Evolutionary conservation across 2,113 vertebrate species (phyloP).

Genomic region (Grammomys surdaster): DNA sequence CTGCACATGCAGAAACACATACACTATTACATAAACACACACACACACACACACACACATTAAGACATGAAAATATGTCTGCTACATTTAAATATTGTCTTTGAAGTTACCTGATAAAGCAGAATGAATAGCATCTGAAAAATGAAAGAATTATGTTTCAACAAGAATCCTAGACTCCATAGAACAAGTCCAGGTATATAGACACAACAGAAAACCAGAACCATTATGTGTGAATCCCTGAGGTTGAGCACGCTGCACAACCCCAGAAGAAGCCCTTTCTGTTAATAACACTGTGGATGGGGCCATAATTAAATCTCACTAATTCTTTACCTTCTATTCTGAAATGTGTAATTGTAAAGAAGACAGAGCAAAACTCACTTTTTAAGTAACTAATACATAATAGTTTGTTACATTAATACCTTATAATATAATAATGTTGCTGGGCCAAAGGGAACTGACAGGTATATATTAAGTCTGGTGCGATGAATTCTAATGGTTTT

Average conservation of each 20-base stretch:
- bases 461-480: not conserved
- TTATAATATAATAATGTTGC: not conserved
- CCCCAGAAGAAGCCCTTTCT: not conserved
- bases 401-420: not conserved
- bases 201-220: constrained; percentile 42
- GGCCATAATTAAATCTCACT: constrained; percentile 1
- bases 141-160: constrained; percentile 6
- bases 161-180: not conserved
- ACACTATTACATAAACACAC: not conserved
- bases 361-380: constrained; percentile 36
- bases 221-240: rapidly evolving
- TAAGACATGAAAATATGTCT: not conserved
- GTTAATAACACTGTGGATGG: not conserved
- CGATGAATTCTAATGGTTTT: not conserved
- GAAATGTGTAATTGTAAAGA: not conserved
- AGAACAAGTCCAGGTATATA: not conserved
- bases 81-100: constrained; percentile 15
- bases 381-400: not conserved
- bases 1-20: not conserved
- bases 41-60: not conserved
- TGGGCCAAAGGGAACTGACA: constrained; percentile 36
- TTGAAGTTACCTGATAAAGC: constrained; percentile 28
- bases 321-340: constrained; percentile 36
- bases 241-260: not conserved
- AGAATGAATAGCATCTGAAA: not conserved